phyloP scores from a whole-genome alignment of 2,113 vertebrate species.

The Burhinus bistriatus region DNA sequence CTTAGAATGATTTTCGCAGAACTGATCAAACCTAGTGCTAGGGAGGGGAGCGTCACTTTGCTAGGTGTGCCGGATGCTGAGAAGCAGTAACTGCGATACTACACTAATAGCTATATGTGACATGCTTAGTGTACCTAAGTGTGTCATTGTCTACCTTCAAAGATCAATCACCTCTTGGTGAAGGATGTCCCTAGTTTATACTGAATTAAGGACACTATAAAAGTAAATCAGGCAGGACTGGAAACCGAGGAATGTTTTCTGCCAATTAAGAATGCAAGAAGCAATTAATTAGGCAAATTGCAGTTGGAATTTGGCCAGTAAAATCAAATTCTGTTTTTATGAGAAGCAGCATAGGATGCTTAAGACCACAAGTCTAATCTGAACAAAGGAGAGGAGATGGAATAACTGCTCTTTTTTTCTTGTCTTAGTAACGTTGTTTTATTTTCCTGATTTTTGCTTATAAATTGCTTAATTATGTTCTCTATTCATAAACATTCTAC shows the following conservation, averaged over 20 bases:
- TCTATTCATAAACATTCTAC: neutral
- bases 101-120: neutral
- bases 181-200: neutral
- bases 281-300: conserved; percentile 42
- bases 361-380: neutral
- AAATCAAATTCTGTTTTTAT: neutral
- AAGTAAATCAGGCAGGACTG: neutral
- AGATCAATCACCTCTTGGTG: neutral
- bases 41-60: neutral
- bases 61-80: neutral
- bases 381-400: neutral
- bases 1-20: neutral
- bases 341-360: neutral
- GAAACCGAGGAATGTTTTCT: neutral
- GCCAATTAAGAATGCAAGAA: conserved; percentile 16
- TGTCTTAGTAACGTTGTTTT: neutral
- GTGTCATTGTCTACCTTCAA: neutral
- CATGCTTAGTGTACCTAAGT: rapidly evolving
- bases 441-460: conserved; percentile 1
- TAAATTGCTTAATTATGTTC: conserved; percentile 32
- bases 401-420: conserved; percentile 6
- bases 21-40: neutral
- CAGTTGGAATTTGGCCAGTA: conserved; percentile 28
- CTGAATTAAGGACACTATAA: neutral
- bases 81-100: neutral